A percentile compares a stretch with the other conserved stretches of the same genome.
Conservation (phyloP, 1,140 invertebrate genomes). For the Pseudomyrmex cubaensis region DNA sequence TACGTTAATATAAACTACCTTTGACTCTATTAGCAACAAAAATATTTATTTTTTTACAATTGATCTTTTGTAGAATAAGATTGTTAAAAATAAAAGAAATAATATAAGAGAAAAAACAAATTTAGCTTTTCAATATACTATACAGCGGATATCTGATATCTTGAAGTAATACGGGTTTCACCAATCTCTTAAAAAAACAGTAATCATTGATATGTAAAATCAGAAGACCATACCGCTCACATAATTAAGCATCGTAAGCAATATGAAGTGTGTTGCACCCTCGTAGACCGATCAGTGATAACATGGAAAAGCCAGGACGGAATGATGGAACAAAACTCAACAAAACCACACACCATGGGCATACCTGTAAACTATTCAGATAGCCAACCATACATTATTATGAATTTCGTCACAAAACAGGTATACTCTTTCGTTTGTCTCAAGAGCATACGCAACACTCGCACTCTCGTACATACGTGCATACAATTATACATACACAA, state of each 20-base stretch:
- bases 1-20: background rate
- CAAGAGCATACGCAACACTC: background rate
- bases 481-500: too few species aligned
- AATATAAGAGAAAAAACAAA: background rate
- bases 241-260: conserved; percentile 71
- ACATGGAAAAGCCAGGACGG: conserved; percentile 70
- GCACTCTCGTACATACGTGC: background rate
- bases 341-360: conserved; percentile 68
- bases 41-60: too few species aligned
- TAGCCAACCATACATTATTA: conserved; percentile 67
- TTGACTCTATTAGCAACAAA: too few species aligned
- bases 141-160: background rate
- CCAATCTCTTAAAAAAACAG: conserved; percentile 53
- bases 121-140: background rate
- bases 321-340: conserved; percentile 69
- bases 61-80: background rate
- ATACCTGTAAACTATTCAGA: conserved; percentile 71
- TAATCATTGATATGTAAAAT: conserved; percentile 56
- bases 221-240: conserved; percentile 70
- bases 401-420: conserved; percentile 9
- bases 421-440: conserved; percentile 27
- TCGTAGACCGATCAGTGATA: conserved; percentile 69
- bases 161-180: conserved; percentile 27
- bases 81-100: background rate
- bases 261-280: conserved; percentile 65